Percentiles rank a stretch among this genome's conserved stretches.
phyloP scores from a whole-genome alignment of 2,888 invertebrate species.

The Polydrusus cervinus region DNA sequence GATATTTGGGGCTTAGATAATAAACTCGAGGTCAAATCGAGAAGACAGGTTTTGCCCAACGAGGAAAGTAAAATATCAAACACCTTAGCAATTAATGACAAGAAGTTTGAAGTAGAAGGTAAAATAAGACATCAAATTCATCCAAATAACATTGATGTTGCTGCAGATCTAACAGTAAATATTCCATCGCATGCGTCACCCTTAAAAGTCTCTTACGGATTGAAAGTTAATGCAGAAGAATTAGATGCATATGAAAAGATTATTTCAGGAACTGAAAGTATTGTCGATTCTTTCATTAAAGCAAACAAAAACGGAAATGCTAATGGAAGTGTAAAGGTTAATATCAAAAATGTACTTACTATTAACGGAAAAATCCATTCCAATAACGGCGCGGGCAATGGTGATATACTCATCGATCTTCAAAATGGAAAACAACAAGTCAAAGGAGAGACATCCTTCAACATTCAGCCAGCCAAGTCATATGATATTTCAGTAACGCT shows the following conservation, averaged over 20 bases:
- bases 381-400: constrained; percentile 79
- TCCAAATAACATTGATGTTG: constrained; percentile 75
- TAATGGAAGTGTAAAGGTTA: constrained; percentile 75
- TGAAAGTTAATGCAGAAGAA: constrained; percentile 59
- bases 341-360: constrained; percentile 76
- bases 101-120: constrained; percentile 78
- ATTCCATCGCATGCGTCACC: constrained; percentile 75
- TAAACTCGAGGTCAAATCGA: constrained; percentile 74
- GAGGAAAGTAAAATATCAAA: constrained; percentile 78
- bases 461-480: constrained; percentile 75
- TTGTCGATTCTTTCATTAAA: constrained; percentile 76
- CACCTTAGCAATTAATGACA: constrained; percentile 75
- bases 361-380: constrained; percentile 79
- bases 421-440: constrained; percentile 76
- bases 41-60: constrained; percentile 74
- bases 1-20: constrained; percentile 73
- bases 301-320: constrained; percentile 69
- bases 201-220: constrained; percentile 68
- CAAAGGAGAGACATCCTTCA: constrained; percentile 78
- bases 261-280: constrained; percentile 71
- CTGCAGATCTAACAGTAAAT: constrained; percentile 75
- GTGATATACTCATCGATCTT: constrained; percentile 75
- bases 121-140: constrained; percentile 74
- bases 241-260: constrained; percentile 75
- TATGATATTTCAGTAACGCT: constrained; percentile 78